phyloP scores from a whole-genome alignment of 2,888 invertebrate species.

The Lepidocyrtoides sp. region DNA sequence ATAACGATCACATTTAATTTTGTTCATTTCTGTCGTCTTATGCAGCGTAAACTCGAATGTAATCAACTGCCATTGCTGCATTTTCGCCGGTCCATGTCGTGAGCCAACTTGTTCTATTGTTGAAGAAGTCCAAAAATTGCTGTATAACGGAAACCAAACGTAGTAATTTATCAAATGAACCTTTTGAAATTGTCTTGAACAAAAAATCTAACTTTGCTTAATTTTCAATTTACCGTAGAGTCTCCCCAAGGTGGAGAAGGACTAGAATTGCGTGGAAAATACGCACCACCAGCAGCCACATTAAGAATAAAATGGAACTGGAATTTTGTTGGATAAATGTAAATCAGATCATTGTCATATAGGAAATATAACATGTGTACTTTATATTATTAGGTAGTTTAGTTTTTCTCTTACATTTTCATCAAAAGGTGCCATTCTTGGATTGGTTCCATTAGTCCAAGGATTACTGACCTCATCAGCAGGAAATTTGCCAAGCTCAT shows the following conservation, averaged over 20 bases:
- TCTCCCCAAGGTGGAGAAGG: conserved; percentile 86
- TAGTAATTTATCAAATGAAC: neutral
- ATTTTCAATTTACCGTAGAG: conserved; percentile 16
- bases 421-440: conserved; percentile 81
- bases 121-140: conserved; percentile 79
- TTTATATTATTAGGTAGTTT: neutral
- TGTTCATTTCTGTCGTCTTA: conserved; percentile 25
- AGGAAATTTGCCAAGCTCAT: conserved; percentile 72
- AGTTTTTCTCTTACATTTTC: conserved; percentile 70
- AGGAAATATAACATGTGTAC: too few relatives aligned
- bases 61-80: conserved; percentile 82
- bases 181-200: too few relatives aligned
- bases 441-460: conserved; percentile 75
- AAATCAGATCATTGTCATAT: too few relatives aligned
- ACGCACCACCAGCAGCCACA: conserved; percentile 91
- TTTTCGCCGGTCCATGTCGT: conserved; percentile 81
- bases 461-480: conserved; percentile 56
- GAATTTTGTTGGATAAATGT: neutral
- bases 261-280: conserved; percentile 89
- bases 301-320: conserved; percentile 89
- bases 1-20: too few relatives aligned
- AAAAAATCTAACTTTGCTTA: too few relatives aligned
- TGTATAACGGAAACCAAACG: conserved; percentile 15
- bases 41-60: conserved; percentile 81
- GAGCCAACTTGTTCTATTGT: conserved; percentile 71